phyloP scores from a whole-genome alignment of 2,797 vertebrate genomes.

The Capromys pilorides region DNA sequence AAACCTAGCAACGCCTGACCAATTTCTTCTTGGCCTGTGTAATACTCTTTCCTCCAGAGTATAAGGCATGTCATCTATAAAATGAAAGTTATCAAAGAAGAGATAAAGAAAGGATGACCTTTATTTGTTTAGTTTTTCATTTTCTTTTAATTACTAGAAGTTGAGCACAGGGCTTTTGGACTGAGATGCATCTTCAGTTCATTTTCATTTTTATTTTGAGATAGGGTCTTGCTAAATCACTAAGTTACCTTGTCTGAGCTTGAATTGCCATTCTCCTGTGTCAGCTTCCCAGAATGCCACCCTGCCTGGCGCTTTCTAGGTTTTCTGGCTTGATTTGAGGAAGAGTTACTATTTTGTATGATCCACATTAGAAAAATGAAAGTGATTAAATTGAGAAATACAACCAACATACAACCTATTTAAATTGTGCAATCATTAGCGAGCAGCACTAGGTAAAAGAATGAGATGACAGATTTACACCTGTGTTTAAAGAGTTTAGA shows the following conservation, averaged over 20 bases:
- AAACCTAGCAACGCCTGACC: not conserved
- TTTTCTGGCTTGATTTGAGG: not conserved
- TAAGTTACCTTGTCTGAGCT: not conserved
- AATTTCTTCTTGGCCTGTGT: not conserved
- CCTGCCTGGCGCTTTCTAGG: not conserved
- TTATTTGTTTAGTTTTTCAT: not conserved
- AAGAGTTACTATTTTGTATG: not conserved
- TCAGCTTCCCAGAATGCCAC: not conserved
- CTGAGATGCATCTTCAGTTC: not conserved
- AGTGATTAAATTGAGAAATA: constrained; percentile 27
- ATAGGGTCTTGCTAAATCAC: not conserved
- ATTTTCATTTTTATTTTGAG: not conserved
- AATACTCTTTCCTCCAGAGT: not conserved
- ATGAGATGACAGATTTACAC: constrained; percentile 14
- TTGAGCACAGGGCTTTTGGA: not conserved
- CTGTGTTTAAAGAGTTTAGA: constrained; percentile 11
- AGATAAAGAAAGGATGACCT: not conserved
- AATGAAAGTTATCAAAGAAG: not conserved
- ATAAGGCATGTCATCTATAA: not conserved
- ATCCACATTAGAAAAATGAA: not conserved
- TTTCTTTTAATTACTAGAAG: not conserved
- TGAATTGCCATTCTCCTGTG: not conserved
- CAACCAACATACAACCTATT: constrained; percentile 44
- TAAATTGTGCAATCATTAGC: constrained; percentile 46
- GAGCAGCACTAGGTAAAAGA: constrained; percentile 51